phyloP scores from a whole-genome alignment of 2,888 invertebrate species.

The Andrena praecox region DNA sequence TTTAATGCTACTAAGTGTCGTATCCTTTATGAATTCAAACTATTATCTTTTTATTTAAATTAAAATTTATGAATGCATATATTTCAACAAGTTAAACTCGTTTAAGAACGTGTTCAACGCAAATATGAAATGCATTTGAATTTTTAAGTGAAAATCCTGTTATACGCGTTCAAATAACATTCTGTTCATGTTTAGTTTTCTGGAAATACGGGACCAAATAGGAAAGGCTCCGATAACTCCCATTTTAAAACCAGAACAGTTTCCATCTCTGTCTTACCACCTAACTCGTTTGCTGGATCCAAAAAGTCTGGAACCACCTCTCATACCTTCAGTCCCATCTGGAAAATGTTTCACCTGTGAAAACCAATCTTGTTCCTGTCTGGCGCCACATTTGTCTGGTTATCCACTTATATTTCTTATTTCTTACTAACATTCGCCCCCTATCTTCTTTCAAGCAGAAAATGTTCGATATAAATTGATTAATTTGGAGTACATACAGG shows the following conservation, averaged over 20 bases:
- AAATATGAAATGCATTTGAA: no score
- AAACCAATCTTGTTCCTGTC: slow-evolving; percentile 60
- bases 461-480: background rate
- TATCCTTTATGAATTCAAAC: background rate
- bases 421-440: background rate
- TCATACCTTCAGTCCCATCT: background rate
- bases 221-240: slow-evolving; percentile 43
- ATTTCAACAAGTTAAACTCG: no score
- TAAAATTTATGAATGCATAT: no score
- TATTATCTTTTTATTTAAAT: no score
- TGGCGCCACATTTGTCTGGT: slow-evolving; percentile 28
- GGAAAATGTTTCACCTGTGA: slow-evolving; percentile 64
- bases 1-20: background rate
- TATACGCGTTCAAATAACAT: background rate
- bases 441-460: background rate
- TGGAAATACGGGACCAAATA: slow-evolving; percentile 7
- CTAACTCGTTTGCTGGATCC: slow-evolving; percentile 57
- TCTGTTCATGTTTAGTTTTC: slow-evolving; percentile 21
- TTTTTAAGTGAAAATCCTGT: background rate
- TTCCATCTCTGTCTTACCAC: slow-evolving; percentile 60
- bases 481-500: background rate
- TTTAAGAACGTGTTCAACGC: no score
- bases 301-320: background rate
- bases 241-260: slow-evolving; percentile 69
- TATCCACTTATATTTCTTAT: background rate